A percentile compares a stretch with the other conserved stretches of the same genome.
These are phyloP conservation scores for Glomeris maerens DNA, from an alignment of 1,140 invertebrate genomes.

Conservation along the genomic window DNA sequence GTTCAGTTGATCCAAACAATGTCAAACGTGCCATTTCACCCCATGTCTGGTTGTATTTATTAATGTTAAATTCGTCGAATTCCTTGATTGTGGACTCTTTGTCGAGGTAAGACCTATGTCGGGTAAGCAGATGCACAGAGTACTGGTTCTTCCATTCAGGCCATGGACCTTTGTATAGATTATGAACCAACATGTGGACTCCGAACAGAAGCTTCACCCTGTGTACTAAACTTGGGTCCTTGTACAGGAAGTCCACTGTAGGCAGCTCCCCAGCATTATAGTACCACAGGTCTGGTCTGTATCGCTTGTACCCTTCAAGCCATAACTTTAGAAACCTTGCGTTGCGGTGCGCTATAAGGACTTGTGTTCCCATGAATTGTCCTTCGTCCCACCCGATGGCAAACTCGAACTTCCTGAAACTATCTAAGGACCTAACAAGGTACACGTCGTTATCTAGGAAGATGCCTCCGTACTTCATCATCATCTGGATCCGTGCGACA, in stretches of 20 bases:
- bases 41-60: constrained; percentile 24
- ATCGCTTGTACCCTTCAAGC: constrained; percentile 23
- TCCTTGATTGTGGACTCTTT: constrained; percentile 13
- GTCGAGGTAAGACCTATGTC: constrained; percentile 23
- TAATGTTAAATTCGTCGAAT: constrained; percentile 26
- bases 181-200: constrained; percentile 20
- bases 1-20: too few species aligned
- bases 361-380: constrained; percentile 19
- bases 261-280: constrained; percentile 28
- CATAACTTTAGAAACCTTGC: constrained; percentile 24
- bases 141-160: constrained; percentile 20
- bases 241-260: constrained; percentile 20
- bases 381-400: constrained; percentile 23
- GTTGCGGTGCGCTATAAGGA: constrained; percentile 24
- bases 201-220: constrained; percentile 23
- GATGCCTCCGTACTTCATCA: constrained; percentile 25
- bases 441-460: constrained; percentile 26
- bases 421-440: constrained; percentile 24
- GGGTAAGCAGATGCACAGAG: constrained; percentile 23
- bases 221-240: constrained; percentile 23
- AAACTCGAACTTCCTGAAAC: constrained; percentile 25
- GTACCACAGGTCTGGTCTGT: constrained; percentile 23
- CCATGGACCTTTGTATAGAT: constrained; percentile 20
- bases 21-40: constrained; percentile 29
- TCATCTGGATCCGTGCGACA: constrained; percentile 21